phyloP scores from a whole-genome alignment of 2,888 invertebrate species.

The Thyatira batis region DNA sequence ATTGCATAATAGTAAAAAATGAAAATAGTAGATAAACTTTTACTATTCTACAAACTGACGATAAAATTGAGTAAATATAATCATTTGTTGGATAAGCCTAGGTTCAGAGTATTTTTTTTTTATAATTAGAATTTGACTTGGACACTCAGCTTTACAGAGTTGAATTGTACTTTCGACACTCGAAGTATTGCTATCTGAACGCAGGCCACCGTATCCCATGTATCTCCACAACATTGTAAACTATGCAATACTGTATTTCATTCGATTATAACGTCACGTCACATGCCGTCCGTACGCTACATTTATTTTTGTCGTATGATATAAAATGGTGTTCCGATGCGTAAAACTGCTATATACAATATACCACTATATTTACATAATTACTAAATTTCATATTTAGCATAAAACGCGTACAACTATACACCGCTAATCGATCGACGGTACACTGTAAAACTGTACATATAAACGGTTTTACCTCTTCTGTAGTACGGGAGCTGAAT shows the following conservation, averaged over 20 bases:
- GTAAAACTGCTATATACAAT: slow-evolving; percentile 41
- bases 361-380: slow-evolving; percentile 54
- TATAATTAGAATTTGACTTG: background rate
- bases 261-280: slow-evolving; percentile 25
- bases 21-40: background rate
- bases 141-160: background rate
- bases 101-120: background rate
- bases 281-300: slow-evolving; percentile 21
- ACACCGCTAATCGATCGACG: slow-evolving; percentile 27
- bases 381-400: slow-evolving; percentile 22
- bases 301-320: slow-evolving; percentile 22
- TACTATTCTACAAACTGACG: background rate
- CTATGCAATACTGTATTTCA: slow-evolving; percentile 25
- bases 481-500: slow-evolving; percentile 21
- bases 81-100: background rate
- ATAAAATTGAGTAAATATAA: background rate
- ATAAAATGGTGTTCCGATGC: slow-evolving; percentile 42
- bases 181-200: background rate
- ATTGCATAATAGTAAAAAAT: background rate
- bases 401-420: slow-evolving; percentile 23
- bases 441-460: slow-evolving; percentile 53
- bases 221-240: slow-evolving; percentile 4
- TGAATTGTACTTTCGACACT: background rate
- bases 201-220: background rate
- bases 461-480: slow-evolving; percentile 21